Evolutionary conservation across 2,113 vertebrate species (phyloP).

Genomic region (Vimba vimba): DNA sequence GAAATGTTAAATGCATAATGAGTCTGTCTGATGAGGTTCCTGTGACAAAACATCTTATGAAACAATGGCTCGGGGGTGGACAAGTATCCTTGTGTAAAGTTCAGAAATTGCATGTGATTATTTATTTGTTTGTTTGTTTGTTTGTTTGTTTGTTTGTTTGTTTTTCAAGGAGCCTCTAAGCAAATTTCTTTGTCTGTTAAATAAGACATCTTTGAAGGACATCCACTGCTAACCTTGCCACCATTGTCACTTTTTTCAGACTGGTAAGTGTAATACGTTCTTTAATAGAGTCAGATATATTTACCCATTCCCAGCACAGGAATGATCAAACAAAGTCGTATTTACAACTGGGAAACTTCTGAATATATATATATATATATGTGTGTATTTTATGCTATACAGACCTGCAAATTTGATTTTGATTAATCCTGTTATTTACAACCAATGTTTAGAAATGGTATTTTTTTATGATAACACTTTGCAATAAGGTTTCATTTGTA

Average conservation of each 20-base stretch:
- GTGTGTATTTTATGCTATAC: neutral
- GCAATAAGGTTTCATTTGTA: too few relatives aligned
- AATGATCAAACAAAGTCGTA: neutral
- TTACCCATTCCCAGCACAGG: neutral
- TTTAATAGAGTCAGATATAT: neutral
- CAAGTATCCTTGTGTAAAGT: conserved; percentile 26
- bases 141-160: conserved; percentile 27
- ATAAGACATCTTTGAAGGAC: conserved; percentile 11
- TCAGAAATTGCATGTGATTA: conserved; percentile 23
- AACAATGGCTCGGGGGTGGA: conserved; percentile 38
- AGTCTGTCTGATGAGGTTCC: conserved; percentile 55
- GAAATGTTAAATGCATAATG: conserved; percentile 51
- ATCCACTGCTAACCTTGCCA: conserved; percentile 3
- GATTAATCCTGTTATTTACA: too few relatives aligned
- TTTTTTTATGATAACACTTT: too few relatives aligned
- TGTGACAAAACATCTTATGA: conserved; percentile 51
- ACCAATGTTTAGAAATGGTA: too few relatives aligned
- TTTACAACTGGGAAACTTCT: neutral
- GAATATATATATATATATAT: neutral
- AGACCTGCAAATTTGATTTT: too few relatives aligned
- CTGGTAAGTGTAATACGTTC: neutral
- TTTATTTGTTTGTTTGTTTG: neutral
- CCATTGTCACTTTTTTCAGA: conserved; percentile 33
- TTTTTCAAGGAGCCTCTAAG: conserved; percentile 30
- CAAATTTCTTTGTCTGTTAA: conserved; percentile 33